Base-by-base conservation (phyloP, 2,113 vertebrate genomes). In the Oreocharis arfaki region DNA sequence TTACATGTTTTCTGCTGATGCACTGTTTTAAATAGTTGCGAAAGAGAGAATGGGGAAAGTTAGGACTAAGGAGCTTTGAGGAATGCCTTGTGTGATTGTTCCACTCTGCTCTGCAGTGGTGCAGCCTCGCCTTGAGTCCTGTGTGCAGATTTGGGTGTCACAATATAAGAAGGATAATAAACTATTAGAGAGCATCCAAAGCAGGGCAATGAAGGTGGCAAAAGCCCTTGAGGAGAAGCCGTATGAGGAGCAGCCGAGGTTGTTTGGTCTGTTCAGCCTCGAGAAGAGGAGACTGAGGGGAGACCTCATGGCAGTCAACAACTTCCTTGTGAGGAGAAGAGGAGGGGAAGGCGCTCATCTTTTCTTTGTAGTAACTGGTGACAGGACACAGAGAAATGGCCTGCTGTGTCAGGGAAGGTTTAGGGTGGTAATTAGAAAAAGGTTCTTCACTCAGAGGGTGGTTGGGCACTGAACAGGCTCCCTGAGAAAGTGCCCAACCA, bases 241-340 rank as follows among this genome's bases (percentile, higher is more conserved):
- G 0, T 39, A 4, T 56, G 41, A 23, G 1, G 41, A 74, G 18
- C 1, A 5, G 12, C 15, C 0, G 0, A 33, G 23, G 18, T 2
- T 9, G 12, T 33, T 55, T 8, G 56, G 11, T 55, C 28, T 55
- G 22, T 74, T 84, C 69, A 47, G 22, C 28, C 57, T 33, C 18
- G 33, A 22, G 46, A 21, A 63, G 14, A 71, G 27, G 16, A 63
- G 22, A 9, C 1, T 39, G 49, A 47, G 28, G 7, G 28, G 28
- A 47, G 15, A 47, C 10, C 28, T 3, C 23, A n/a, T 1, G 28
- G 69, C 28, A 19, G 23, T 27, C 4, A 10, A 19, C 41, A 64
- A 1, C 23, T 84, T 84, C 41, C n/a, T 47, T 2, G 1, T 55
- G n/a, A 64, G 6, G 11, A 22, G 49, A 63, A 39, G 15, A 23